phyloP scores from a whole-genome alignment of 2,113 vertebrate species.

The Thermophis baileyi region DNA sequence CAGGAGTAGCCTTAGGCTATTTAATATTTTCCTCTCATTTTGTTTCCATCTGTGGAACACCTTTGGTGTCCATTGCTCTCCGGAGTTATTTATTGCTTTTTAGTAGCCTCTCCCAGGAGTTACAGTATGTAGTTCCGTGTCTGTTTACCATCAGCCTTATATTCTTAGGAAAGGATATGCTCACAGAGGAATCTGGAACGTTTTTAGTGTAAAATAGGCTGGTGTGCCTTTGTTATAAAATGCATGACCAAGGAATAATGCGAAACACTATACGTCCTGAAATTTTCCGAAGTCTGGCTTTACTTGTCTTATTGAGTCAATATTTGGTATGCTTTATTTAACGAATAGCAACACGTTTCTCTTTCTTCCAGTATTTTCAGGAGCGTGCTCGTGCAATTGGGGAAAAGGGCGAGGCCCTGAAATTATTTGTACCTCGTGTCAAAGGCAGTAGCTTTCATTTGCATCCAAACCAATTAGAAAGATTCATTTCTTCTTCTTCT shows the following conservation, averaged over 20 bases:
- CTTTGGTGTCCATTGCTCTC: conserved; percentile 11
- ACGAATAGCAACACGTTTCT: neutral
- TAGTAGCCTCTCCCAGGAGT: neutral
- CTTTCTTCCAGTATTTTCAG: conserved; percentile 19
- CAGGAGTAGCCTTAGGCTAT: neutral
- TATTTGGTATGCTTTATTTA: neutral
- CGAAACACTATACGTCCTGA: conserved; percentile 16
- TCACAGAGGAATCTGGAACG: neutral
- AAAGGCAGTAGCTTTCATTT: neutral
- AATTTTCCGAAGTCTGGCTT: conserved; percentile 15
- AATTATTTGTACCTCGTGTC: conserved; percentile 2
- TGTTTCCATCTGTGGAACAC: neutral
- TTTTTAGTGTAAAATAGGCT: neutral
- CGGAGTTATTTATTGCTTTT: neutral
- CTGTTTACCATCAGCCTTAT: conserved; percentile 8
- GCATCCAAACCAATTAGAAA: neutral
- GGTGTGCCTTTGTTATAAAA: conserved; percentile 19
- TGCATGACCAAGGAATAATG: conserved; percentile 8
- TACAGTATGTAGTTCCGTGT: neutral
- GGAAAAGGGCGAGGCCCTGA: neutral
- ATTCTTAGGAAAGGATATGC: neutral
- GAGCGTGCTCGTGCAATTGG: conserved; percentile 11
- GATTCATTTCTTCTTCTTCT: neutral
- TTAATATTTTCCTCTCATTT: neutral
- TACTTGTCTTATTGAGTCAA: neutral